A percentile compares a stretch with the other conserved stretches of the same genome.
Evolutionary conservation across 2,113 vertebrate genomes (phyloP).

Genomic region (Ibidorhyncha struthersii): DNA sequence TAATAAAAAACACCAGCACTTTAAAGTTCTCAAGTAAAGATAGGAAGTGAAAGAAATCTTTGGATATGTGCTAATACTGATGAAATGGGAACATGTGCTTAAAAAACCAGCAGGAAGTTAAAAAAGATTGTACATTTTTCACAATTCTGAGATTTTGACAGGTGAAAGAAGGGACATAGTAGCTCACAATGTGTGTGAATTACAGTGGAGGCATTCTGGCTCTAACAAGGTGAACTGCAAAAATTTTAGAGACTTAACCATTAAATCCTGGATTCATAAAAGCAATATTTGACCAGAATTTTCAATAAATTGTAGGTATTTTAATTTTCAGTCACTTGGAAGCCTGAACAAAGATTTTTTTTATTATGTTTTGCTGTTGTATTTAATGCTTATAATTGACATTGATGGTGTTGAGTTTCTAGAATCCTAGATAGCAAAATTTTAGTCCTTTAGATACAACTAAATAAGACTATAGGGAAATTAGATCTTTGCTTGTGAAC

Average conservation of each 20-base stretch:
- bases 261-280: not conserved
- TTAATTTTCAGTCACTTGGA: not conserved
- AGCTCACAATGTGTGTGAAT: not conserved
- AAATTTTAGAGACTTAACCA: not conserved
- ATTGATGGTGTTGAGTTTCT: not conserved
- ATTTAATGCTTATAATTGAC: not conserved
- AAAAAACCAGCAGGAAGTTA: not conserved
- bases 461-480: not conserved
- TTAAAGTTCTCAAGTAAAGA: not conserved
- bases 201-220: not conserved
- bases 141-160: not conserved
- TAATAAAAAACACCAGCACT: not conserved
- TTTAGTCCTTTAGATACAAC: not conserved
- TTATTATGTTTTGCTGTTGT: accelerated
- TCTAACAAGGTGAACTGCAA: not conserved
- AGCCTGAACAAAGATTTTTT: not conserved
- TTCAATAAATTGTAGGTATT: not conserved
- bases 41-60: not conserved
- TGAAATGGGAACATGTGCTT: not conserved
- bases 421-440: not conserved
- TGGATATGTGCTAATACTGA: not conserved
- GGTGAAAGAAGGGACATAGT: not conserved
- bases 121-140: not conserved
- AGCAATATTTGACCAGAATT: not conserved
- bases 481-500: not conserved